phyloP scores from a whole-genome alignment of 1,140 invertebrate species.

The Lethrus apterus region DNA sequence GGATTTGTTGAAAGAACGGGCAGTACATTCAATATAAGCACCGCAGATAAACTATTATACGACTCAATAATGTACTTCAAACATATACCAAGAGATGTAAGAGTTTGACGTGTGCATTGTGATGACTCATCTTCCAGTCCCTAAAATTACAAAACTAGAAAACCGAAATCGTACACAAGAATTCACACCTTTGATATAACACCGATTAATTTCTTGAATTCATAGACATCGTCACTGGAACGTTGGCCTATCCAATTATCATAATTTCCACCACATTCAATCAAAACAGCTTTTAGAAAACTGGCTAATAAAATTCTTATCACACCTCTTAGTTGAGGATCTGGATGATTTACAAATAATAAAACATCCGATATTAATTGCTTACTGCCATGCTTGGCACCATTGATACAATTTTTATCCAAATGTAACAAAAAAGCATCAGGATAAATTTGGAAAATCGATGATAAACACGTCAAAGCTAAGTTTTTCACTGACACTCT shows the following conservation, averaged over 20 bases:
- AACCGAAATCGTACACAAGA: not conserved
- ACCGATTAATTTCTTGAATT: constrained; percentile 46
- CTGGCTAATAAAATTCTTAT: constrained; percentile 58
- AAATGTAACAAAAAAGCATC: constrained; percentile 57
- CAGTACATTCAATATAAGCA: constrained; percentile 55
- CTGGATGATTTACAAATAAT: constrained; percentile 61
- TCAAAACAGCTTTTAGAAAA: constrained; percentile 56
- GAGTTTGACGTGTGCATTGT: constrained; percentile 57
- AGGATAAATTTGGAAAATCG: constrained; percentile 62
- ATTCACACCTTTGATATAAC: constrained; percentile 47
- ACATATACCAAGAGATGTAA: constrained; percentile 52
- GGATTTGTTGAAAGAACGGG: constrained; percentile 60
- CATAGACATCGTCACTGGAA: constrained; percentile 38
- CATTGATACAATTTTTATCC: constrained; percentile 42
- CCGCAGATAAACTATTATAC: constrained; percentile 43
- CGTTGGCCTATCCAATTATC: constrained; percentile 46
- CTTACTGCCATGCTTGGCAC: constrained; percentile 28
- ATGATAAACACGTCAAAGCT: constrained; percentile 65
- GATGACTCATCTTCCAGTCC: constrained; percentile 62
- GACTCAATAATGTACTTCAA: constrained; percentile 55
- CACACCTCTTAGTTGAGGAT: constrained; percentile 76
- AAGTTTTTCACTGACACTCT: constrained; percentile 80
- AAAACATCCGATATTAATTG: constrained; percentile 63
- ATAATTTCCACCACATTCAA: constrained; percentile 51
- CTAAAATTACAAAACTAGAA: constrained; percentile 38